Evolutionary conservation across 2,888 invertebrate genomes (phyloP).

Genomic region (Fabriciana adippe): DNA sequence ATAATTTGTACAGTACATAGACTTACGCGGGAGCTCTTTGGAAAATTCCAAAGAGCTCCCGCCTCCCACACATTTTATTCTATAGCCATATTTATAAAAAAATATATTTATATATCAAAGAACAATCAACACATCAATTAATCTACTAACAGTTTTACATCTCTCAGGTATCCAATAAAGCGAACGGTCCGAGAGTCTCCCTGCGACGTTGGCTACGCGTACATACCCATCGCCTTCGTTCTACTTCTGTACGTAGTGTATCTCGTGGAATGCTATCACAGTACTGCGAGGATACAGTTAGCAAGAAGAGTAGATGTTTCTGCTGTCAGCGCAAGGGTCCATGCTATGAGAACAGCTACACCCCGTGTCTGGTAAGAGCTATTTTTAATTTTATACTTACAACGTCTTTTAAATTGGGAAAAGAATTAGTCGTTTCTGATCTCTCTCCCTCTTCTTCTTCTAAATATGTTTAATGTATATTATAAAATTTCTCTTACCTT

Average conservation of each 20-base stretch:
- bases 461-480: too few species aligned
- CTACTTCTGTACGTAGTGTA: slow-evolving; percentile 90
- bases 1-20: too few species aligned
- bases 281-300: slow-evolving; percentile 87
- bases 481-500: too few species aligned
- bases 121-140: slow-evolving; percentile 2
- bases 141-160: slow-evolving; percentile 37
- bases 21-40: too few species aligned
- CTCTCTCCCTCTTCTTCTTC: too few species aligned
- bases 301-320: slow-evolving; percentile 84
- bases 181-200: slow-evolving; percentile 86
- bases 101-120: too few species aligned
- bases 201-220: slow-evolving; percentile 91
- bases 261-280: slow-evolving; percentile 92
- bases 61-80: too few species aligned
- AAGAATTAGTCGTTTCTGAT: too few species aligned
- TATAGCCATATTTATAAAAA: too few species aligned
- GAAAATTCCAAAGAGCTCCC: too few species aligned
- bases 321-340: slow-evolving; percentile 85
- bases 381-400: background rate
- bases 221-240: slow-evolving; percentile 91
- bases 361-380: slow-evolving; percentile 88
- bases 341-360: slow-evolving; percentile 85
- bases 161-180: slow-evolving; percentile 83
- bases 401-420: too few species aligned